These are phyloP conservation scores for Yasuhikotakia modesta DNA, from an alignment of 2,797 vertebrate species.

Conservation along the genomic window DNA sequence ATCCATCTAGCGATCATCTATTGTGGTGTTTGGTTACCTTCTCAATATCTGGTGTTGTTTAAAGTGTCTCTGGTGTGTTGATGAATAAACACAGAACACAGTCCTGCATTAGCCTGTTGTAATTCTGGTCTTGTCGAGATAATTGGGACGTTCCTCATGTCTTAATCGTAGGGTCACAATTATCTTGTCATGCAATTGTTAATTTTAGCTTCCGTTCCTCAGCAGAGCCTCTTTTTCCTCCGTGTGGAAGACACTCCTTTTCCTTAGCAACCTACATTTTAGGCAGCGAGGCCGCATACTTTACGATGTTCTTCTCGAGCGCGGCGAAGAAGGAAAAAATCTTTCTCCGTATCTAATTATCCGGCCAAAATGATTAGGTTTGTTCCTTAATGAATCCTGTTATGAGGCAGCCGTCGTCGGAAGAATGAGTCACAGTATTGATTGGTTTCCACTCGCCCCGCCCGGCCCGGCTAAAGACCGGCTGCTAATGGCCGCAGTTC, in stretches of 20 bases:
- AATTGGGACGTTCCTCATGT: slow-evolving; percentile 14
- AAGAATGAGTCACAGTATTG: slow-evolving; percentile 80
- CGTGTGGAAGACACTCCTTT: background rate
- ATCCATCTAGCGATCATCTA: no score
- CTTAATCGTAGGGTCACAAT: slow-evolving; percentile 22
- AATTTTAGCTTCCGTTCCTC: slow-evolving; percentile 25
- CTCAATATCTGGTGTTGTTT: background rate
- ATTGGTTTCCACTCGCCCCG: slow-evolving; percentile 57
- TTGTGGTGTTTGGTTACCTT: background rate
- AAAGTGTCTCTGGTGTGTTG: background rate
- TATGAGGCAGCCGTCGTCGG: slow-evolving; percentile 74
- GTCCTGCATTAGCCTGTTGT: slow-evolving; percentile 11
- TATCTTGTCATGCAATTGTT: slow-evolving; percentile 27
- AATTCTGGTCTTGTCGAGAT: slow-evolving; percentile 2
- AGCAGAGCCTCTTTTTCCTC: background rate
- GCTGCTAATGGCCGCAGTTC: slow-evolving; percentile 39
- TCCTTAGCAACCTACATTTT: slow-evolving; percentile 15
- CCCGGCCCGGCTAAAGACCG: slow-evolving; percentile 28
- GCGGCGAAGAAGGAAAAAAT: slow-evolving; percentile 65
- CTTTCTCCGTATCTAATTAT: slow-evolving; percentile 69
- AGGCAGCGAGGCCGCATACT: slow-evolving; percentile 33
- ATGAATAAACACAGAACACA: slow-evolving; percentile 13
- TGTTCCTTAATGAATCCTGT: slow-evolving; percentile 75
- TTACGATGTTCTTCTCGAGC: slow-evolving; percentile 40
- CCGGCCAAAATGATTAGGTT: slow-evolving; percentile 74